A percentile compares a stretch with the other conserved stretches of the same genome.
phyloP scores from a whole-genome alignment of 2,888 invertebrate species.

The Ectropis crepuscularia region DNA sequence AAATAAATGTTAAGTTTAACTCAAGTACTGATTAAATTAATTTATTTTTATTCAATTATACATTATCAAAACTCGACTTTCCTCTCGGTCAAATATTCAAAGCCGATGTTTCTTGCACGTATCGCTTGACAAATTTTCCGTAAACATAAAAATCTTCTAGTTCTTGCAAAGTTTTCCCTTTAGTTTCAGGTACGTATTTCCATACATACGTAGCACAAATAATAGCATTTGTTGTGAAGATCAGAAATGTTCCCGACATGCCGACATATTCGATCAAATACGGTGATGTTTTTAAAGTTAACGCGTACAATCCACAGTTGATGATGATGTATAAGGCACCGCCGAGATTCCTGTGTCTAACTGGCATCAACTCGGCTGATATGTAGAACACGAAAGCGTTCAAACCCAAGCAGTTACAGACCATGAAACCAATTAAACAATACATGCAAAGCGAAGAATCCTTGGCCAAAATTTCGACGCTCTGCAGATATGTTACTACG shows the following conservation, averaged over 20 bases:
- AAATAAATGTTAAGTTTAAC: too few species aligned
- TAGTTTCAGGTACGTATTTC: slow-evolving; percentile 42
- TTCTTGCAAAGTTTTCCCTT: slow-evolving; percentile 36
- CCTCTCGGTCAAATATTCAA: background rate
- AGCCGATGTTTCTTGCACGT: background rate
- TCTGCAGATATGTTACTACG: slow-evolving; percentile 32
- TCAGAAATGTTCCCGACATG: slow-evolving; percentile 35
- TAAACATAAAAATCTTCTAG: slow-evolving; percentile 38
- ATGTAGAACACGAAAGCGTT: slow-evolving; percentile 30
- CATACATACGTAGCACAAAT: slow-evolving; percentile 34
- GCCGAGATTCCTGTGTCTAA: slow-evolving; percentile 38
- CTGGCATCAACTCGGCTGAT: slow-evolving; percentile 39
- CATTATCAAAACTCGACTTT: too few species aligned
- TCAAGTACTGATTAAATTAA: too few species aligned
- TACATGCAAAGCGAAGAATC: slow-evolving; percentile 35
- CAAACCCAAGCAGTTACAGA: slow-evolving; percentile 31
- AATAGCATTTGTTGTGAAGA: slow-evolving; percentile 35
- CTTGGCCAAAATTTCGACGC: slow-evolving; percentile 21
- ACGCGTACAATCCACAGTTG: slow-evolving; percentile 36
- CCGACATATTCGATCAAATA: slow-evolving; percentile 36
- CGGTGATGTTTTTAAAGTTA: slow-evolving; percentile 34
- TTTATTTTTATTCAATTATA: too few species aligned
- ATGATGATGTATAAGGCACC: slow-evolving; percentile 36
- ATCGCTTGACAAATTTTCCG: slow-evolving; percentile 31
- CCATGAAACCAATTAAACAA: slow-evolving; percentile 33